Evolutionary conservation across 2,888 invertebrate species (phyloP), one percentile per base, ranked within the genome.

Genomic region (Hydropsyche betteni): DNA sequence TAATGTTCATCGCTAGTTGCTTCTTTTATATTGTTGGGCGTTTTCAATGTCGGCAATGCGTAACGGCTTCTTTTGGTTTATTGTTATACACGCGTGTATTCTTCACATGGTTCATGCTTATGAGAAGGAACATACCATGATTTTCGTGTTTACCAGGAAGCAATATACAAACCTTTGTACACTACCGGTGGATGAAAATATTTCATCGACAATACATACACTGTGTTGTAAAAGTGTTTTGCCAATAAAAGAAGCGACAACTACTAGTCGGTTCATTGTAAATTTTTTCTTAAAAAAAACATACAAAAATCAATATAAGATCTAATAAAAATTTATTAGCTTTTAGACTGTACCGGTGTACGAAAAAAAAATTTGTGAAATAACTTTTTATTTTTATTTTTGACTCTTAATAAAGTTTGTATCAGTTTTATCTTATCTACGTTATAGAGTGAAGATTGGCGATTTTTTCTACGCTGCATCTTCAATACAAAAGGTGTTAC

Each of bases 131-230:
- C 75, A 78, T 75, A 74, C 75, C 75, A 74, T 72, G 68, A 74
- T 64, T 76, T 76, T 75, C 74, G 74, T 78, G 75, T 78, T 78
- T 78, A 78, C 78, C 78, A 77, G 78, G 78, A 78, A 78, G 77
- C 78, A 75, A 78, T 78, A 78, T 44, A 44, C 0, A 4, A 10
- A 1, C 44, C 3, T 44, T 44, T 44, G 44, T 44, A 72, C 44
- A 44, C 44, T 44, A 44, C 44, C 44, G 44, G 44, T 44, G 44
- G 44, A 44, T 44, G 44, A 44, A 44, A 44, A 44, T 44, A 44
- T 44, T 44, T 44, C 44, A 10, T 44, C 44, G 10, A 44, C 44
- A 44, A 44, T 44, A 10, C 6, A 44, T 44, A 10, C 6, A 10
- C 6, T 6, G 44, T 10, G 6, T 44, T 44, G 10, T 44, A 44